phyloP scores from a whole-genome alignment of 2,797 vertebrate species.

The Sebastes reedi region DNA sequence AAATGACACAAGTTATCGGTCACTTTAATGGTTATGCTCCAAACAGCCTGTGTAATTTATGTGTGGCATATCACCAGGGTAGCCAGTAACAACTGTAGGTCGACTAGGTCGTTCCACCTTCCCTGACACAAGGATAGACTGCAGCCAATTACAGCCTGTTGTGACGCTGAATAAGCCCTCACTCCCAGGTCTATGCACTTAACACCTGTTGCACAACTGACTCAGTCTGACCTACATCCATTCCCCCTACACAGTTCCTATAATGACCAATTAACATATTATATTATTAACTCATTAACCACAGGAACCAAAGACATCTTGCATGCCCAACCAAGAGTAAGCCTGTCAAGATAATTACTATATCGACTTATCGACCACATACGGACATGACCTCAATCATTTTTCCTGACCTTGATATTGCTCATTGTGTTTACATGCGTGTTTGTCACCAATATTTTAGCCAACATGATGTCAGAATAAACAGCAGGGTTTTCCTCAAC shows the following conservation, averaged over 20 bases:
- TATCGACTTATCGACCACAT: background rate
- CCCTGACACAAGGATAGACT: background rate
- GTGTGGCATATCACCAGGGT: background rate
- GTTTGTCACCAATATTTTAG: background rate
- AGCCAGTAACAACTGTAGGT: background rate
- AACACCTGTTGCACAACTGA: background rate
- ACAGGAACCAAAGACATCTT: background rate
- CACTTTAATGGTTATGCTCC: conserved; percentile 30
- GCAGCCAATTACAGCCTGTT: background rate
- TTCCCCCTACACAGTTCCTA: background rate
- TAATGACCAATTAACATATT: background rate
- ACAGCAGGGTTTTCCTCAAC: background rate
- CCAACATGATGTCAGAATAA: background rate
- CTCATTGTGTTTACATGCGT: background rate
- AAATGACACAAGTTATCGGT: conserved; percentile 33
- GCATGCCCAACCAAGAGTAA: background rate
- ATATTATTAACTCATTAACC: background rate
- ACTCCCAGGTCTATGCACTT: background rate
- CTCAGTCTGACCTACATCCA: background rate
- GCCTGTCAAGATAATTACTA: background rate
- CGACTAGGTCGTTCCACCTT: background rate
- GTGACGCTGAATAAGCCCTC: background rate
- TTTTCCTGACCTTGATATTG: background rate
- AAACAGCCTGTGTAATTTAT: conserved; percentile 26
- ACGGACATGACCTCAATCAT: background rate